phyloP scores from a whole-genome alignment of 2,888 invertebrate genomes.

The Plebejus melissa region DNA sequence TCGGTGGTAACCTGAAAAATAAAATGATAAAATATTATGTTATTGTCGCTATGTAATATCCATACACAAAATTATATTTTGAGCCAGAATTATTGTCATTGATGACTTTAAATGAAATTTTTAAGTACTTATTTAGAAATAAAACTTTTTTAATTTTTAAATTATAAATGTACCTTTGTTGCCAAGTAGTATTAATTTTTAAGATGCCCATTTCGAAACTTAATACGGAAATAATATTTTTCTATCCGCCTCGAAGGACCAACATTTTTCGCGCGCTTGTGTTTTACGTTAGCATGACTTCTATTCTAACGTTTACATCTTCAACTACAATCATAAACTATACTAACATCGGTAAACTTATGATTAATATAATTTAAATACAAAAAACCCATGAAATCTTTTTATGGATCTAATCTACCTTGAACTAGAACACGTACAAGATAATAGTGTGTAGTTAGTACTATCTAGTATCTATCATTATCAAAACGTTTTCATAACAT shows the following conservation, averaged over 20 bases:
- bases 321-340: not conserved
- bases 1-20: conserved; percentile 65
- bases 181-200: too few species aligned
- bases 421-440: not conserved
- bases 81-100: too few species aligned
- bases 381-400: not conserved
- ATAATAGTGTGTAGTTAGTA: conserved; percentile 3
- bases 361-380: not conserved
- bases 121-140: too few species aligned
- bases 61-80: too few species aligned
- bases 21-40: conserved; percentile 34
- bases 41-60: too few species aligned
- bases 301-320: not conserved
- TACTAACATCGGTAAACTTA: not conserved
- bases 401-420: conserved; percentile 1
- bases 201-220: too few species aligned
- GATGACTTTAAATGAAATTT: too few species aligned
- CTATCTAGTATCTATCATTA: not conserved
- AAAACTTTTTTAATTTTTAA: too few species aligned
- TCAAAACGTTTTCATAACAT: not conserved
- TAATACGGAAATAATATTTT: not conserved
- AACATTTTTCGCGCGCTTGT: not conserved
- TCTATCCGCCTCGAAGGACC: not conserved
- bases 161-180: too few species aligned
- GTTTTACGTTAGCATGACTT: not conserved